Evolutionary conservation across 1,140 invertebrate species (phyloP), one percentile per base, ranked within the genome.

Genomic region (Aphidius ervi): DNA sequence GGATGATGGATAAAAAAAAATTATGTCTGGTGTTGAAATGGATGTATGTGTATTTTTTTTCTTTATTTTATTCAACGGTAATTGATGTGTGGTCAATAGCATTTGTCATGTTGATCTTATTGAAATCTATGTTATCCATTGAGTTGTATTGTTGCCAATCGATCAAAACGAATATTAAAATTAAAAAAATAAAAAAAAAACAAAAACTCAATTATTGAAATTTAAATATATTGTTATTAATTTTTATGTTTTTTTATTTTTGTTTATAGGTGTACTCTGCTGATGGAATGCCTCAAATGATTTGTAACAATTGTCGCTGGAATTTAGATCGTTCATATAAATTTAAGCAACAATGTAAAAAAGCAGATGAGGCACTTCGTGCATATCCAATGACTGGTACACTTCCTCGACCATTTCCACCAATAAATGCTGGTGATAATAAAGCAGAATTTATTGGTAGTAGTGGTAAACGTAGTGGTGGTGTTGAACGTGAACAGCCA

Each of bases 271-370:
- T 88, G 0, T 88, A 86, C 65, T 80, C 83, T 63, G 86, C 85
- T 9, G 89, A 91, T 73, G 86, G 86, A 59, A 88, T 90, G 86
- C 88, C 88, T 1, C 76, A 83, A 57, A 84, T 82, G 68, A 88
- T 91, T 46, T 91, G 89, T 65, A 77, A 76, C 10, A 81, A 81
- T 48, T 91, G 89, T 63, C 84, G 84, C 4, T 82, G 83, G 66
- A 86, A 87, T 52, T 82, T 89, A 65, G 84, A 86, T 59, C 76
- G 86, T 63, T 86, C 83, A 9, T 90, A 90, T 73, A 85, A 84
- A 58, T 90, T 88, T 65, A 90, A 90, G 66, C 81, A 85, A 56
- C 86, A 88, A 68, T 89, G 88, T 62, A 87, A 88, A 64, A 83
- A 85, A 70, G 86, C 86, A 0, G 88, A 90, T 70, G 87, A 87